Evolutionary conservation across 2,888 invertebrate species (phyloP).

Genomic region (Vanessa cardui): DNA sequence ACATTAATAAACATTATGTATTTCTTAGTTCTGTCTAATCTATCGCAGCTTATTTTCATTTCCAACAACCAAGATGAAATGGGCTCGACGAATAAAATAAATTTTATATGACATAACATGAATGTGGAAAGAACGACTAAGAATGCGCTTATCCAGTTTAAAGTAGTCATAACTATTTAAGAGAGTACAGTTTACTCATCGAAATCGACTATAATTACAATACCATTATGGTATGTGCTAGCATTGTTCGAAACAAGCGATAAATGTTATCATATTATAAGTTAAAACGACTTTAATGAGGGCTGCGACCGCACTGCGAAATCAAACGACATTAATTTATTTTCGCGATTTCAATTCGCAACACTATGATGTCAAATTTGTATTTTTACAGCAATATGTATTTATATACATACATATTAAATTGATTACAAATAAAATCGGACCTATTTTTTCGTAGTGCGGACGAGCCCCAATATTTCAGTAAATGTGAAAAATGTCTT

Average conservation of each 20-base stretch:
- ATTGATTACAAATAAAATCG: no score
- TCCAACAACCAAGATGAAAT: neutral
- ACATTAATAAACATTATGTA: no score
- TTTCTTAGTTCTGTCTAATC: no score
- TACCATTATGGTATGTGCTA: neutral
- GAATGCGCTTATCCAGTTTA: constrained; percentile 11
- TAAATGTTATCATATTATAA: neutral
- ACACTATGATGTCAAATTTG: no score
- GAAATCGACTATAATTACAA: constrained; percentile 2
- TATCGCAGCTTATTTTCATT: no score
- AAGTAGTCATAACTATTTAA: neutral
- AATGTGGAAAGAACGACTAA: neutral
- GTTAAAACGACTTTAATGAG: neutral
- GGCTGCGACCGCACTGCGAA: neutral
- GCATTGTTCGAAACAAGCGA: constrained; percentile 4
- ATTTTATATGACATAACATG: neutral
- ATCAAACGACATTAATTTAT: neutral
- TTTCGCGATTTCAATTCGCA: neutral
- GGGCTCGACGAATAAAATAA: neutral
- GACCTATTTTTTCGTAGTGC: no score
- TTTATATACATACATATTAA: no score
- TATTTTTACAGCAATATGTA: no score
- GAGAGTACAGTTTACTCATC: neutral
- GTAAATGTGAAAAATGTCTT: neutral
- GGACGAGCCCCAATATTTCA: neutral